These are phyloP conservation scores for Oryzias javanicus DNA, from an alignment of 2,113 vertebrate species.

Conservation along the genomic window DNA sequence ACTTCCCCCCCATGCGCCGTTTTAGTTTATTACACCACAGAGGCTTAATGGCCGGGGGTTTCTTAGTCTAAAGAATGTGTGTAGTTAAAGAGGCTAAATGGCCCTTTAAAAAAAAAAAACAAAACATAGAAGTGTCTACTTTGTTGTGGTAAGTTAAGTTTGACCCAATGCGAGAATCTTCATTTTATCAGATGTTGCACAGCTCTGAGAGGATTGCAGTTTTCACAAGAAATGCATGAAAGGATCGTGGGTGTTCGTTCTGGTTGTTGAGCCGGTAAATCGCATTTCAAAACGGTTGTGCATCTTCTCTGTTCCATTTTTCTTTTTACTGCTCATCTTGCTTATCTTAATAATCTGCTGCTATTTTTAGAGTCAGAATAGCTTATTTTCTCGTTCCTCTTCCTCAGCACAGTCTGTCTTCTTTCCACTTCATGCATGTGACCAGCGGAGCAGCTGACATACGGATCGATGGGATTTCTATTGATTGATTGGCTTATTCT, in stretches of 20 bases:
- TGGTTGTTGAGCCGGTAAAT: neutral
- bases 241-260: neutral
- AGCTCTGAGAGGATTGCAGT: too few species aligned
- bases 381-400: conserved; percentile 4
- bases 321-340: neutral
- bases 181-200: conserved; percentile 2
- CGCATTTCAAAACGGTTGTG: neutral
- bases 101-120: neutral
- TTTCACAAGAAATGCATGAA: too few species aligned
- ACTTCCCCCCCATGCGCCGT: neutral
- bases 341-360: neutral
- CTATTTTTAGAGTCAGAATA: neutral
- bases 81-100: neutral
- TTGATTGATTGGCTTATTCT: conserved; percentile 62
- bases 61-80: neutral
- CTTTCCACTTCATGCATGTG: conserved; percentile 13
- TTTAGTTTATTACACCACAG: neutral
- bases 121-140: neutral
- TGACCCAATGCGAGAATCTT: neutral
- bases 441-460: conserved; percentile 20
- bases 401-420: conserved; percentile 1
- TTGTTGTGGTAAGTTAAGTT: neutral
- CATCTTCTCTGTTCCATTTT: neutral
- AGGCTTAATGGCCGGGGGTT: neutral
- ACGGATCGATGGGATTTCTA: conserved; percentile 40